A percentile compares a stretch with the other conserved stretches of the same genome.
These are phyloP conservation scores for Electrophaes corylata DNA, from an alignment of 2,888 invertebrate genomes.

Conservation along the genomic window DNA sequence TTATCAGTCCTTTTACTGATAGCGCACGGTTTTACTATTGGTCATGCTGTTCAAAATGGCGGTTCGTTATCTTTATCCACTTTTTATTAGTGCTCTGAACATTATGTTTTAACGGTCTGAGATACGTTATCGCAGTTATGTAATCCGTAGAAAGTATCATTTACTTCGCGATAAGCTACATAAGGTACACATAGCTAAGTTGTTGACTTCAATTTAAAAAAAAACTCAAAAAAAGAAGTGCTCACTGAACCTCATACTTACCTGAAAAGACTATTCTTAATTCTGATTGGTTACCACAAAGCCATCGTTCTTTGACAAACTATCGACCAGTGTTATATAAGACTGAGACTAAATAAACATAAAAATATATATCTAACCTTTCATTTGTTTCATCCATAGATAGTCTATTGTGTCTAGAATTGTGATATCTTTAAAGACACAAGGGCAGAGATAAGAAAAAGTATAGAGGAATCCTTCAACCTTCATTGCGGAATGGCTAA, in stretches of 20 bases:
- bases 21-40: slow-evolving; percentile 68
- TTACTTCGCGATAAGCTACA: neutral
- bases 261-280: too few relatives aligned
- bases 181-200: too few relatives aligned
- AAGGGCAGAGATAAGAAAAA: slow-evolving; percentile 4
- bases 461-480: slow-evolving; percentile 33
- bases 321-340: too few relatives aligned
- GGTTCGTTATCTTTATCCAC: slow-evolving; percentile 63
- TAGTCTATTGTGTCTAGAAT: neutral
- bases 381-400: too few relatives aligned
- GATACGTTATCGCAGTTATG: slow-evolving; percentile 61
- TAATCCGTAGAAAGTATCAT: slow-evolving; percentile 36
- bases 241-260: too few relatives aligned
- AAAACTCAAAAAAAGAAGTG: too few relatives aligned
- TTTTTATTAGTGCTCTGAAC: slow-evolving; percentile 64
- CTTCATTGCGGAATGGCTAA: slow-evolving; percentile 40
- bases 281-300: too few relatives aligned
- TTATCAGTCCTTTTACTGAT: slow-evolving; percentile 73
- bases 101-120: slow-evolving; percentile 61
- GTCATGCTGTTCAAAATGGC: slow-evolving; percentile 77
- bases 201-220: neutral
- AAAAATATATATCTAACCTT: too few relatives aligned
- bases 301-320: too few relatives aligned
- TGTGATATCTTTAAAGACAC: neutral
- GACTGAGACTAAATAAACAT: too few relatives aligned